Evolutionary conservation across 2,797 vertebrate genomes (phyloP).

Genomic region (Syndactyla subalaris): DNA sequence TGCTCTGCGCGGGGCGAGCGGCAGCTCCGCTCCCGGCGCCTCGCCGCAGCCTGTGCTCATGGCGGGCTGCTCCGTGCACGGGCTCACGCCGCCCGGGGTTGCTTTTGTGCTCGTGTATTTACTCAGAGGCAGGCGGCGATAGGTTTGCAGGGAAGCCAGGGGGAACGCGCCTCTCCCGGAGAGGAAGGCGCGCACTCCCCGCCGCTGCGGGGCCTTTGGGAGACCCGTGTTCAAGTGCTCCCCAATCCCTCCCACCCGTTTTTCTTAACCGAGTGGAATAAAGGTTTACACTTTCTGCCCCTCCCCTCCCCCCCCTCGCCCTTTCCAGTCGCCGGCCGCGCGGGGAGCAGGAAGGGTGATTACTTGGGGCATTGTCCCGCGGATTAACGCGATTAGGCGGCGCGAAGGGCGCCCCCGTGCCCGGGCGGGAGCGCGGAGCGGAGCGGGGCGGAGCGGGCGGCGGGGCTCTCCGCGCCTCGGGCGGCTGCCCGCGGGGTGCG

Average conservation of each 20-base stretch:
- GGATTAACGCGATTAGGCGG: conserved; percentile 9
- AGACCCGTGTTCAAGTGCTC: not conserved
- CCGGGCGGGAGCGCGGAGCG: not conserved
- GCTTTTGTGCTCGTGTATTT: conserved; percentile 8
- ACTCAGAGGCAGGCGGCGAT: not conserved
- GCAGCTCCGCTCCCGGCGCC: not conserved
- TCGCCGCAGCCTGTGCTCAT: not conserved
- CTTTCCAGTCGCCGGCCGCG: not conserved
- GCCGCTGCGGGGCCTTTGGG: not conserved
- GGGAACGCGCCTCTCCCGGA: not conserved
- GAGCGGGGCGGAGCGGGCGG: not conserved
- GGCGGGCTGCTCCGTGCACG: not conserved
- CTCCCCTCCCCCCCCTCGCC: not conserved
- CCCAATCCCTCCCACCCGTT: not conserved
- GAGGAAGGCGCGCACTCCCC: not conserved
- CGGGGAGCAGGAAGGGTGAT: not conserved
- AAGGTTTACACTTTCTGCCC: not conserved
- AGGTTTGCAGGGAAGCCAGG: not conserved
- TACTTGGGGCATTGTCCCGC: conserved; percentile 18
- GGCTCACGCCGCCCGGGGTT: not conserved
- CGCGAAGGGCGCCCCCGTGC: conserved; percentile 17
- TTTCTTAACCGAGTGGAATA: not conserved
- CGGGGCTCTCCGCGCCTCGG: not conserved
- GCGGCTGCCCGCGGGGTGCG: not conserved
- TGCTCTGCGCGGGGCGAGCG: not conserved